phyloP scores from a whole-genome alignment of 2,888 invertebrate species.

The Syrista parreyssii region DNA sequence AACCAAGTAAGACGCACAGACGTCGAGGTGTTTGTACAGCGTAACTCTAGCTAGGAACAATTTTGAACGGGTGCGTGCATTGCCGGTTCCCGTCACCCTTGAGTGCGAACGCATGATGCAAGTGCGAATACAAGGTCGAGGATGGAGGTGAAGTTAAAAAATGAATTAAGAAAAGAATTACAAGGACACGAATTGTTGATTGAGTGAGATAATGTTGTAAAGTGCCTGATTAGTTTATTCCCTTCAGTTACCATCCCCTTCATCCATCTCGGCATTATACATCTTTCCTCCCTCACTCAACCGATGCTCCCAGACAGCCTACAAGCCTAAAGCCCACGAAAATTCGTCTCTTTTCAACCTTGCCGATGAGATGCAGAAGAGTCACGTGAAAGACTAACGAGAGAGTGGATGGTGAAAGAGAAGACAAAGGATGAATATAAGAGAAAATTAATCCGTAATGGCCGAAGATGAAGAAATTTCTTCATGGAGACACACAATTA shows the following conservation, averaged over 20 bases:
- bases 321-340: slow-evolving; percentile 7
- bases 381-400: neutral
- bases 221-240: slow-evolving; percentile 64
- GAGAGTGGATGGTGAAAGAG: slow-evolving; percentile 21
- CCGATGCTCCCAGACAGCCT: neutral
- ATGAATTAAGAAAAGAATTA: slow-evolving; percentile 33
- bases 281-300: slow-evolving; percentile 8
- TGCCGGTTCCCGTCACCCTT: slow-evolving; percentile 24
- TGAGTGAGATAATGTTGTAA: slow-evolving; percentile 35
- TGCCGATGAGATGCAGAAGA: neutral
- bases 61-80: slow-evolving; percentile 25
- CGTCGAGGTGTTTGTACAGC: slow-evolving; percentile 8
- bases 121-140: slow-evolving; percentile 28
- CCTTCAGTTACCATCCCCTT: slow-evolving; percentile 47
- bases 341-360: slow-evolving; percentile 13
- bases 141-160: slow-evolving; percentile 21
- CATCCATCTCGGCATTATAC: slow-evolving; percentile 31
- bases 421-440: slow-evolving; percentile 14
- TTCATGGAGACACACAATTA: neutral
- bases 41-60: slow-evolving; percentile 16
- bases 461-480: slow-evolving; percentile 18
- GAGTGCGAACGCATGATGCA: slow-evolving; percentile 18
- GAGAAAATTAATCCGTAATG: slow-evolving; percentile 13
- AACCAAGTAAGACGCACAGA: neutral
- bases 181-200: slow-evolving; percentile 43